These are phyloP conservation scores for Herpetotheres cachinnans DNA, from an alignment of 2,113 vertebrate species.

Conservation along the genomic window DNA sequence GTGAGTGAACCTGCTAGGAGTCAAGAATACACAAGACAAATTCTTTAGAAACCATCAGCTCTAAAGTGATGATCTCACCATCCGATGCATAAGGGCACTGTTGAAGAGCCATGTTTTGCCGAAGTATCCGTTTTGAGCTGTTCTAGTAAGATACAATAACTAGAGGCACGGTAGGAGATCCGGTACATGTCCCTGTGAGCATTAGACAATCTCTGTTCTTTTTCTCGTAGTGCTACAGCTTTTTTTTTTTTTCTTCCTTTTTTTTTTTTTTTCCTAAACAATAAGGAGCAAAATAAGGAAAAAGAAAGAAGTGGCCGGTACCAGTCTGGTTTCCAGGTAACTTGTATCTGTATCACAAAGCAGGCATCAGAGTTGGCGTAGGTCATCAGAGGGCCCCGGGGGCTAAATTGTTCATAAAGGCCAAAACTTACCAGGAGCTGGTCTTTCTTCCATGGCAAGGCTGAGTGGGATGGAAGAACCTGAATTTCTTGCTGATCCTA, in stretches of 20 bases:
- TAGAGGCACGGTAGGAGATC: background rate
- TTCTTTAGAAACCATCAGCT: background rate
- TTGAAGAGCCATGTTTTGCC: background rate
- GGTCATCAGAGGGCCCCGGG: background rate
- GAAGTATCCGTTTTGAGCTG: background rate
- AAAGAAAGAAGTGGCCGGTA: background rate
- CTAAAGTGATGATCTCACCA: background rate
- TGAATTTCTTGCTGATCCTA: conserved; percentile 52
- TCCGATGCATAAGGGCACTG: background rate
- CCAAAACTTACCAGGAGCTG: conserved; percentile 15
- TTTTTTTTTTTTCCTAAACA: background rate
- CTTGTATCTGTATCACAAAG: background rate
- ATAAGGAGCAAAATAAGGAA: background rate
- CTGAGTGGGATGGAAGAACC: conserved; percentile 34
- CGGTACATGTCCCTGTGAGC: background rate
- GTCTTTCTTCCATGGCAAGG: conserved; percentile 20
- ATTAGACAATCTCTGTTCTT: background rate
- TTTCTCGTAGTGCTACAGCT: background rate
- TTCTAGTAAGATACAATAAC: background rate
- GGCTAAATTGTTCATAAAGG: conserved; percentile 11
- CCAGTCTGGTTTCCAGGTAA: background rate
- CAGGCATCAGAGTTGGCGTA: background rate
- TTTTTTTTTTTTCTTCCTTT: background rate
- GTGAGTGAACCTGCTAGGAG: background rate
- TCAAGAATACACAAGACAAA: background rate